Evolutionary conservation across 1,140 invertebrate genomes (phyloP), one percentile per base, ranked within the genome.

Genomic region (Drusus annulatus): DNA sequence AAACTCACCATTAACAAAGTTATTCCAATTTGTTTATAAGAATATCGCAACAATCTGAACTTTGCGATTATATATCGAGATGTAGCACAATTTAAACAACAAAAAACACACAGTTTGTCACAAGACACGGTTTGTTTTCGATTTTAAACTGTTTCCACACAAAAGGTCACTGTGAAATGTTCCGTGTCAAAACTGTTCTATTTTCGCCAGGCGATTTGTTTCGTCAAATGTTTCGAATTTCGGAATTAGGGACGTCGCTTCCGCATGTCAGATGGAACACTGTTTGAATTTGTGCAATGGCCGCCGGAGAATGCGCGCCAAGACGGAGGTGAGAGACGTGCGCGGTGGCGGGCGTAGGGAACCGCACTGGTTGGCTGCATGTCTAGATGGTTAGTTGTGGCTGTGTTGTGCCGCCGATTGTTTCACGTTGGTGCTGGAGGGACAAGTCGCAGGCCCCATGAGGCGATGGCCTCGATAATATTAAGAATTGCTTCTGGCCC

Each of bases 391-490:
- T 2, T 28, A 31, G 62, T 50, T 21, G 68, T 50, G 51, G 15
- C 45, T 54, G 45, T 45, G 25, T 60, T 19, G 19, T 60, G 19
- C 58, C 36, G 36, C 36, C 36, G 36, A 45, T 45, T 45, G 36
- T 45, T 45, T 10, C 25, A 28, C 25, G 25, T 28, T 28, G 25
- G 56, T 65, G 62, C 25, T 65, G 62, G 62, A 16, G 45, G 50
- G 68, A 71, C 68, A 71, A 71, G 68, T 71, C 68, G 36, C 68
- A 15, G 28, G 68, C 68, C 50, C 68, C 68, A 51, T 71, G 68
- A 71, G 45, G 68, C 68, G 68, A 71, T 71, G 68, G 68, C 68
- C 68, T 71, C 68, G 68, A 71, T 71, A 71, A 52, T 71, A 71
- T 71, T 71, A 71, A 71, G 68, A 71, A 71, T 71, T 71, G 45